Evolutionary conservation across 2,888 invertebrate genomes (phyloP), one percentile per base, ranked within the genome.

Genomic region (Eupsilia transversa): DNA sequence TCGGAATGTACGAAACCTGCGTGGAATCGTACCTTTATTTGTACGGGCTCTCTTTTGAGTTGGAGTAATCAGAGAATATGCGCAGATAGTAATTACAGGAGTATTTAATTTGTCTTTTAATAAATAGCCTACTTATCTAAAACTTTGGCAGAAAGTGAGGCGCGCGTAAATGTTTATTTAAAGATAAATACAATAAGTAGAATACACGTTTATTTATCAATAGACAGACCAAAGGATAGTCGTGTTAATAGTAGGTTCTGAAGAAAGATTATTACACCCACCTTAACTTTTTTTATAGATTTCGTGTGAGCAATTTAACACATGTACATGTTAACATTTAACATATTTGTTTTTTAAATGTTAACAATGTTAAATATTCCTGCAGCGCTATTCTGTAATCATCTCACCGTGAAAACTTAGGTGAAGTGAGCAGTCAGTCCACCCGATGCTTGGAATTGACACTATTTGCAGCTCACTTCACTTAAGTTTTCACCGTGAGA

Each of bases 1-100:
- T 27, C 38, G 63, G 60, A 79, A 79, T 74, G 59, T 72, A 54
- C 43, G 23, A 49, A 69, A 49, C 60, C 41, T 59, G 59, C 71
- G 59, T 43, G 57, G 61, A 82, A 59, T 69, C 61, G 49, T 72
- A 71, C 54, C 72, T 66, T 63, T 72, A 82, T 72, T 79, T 72
- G 68, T 74, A 61, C 52, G 49, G 66, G 65, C 17, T 77, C 23
- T 46, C 54, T 80, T n/a, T n/a, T 65, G n/a, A 49, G n/a, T 57
- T 61, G 30, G 20, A 63, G 56, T 66, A 57, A 63, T 54, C 57
- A 66, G 30, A 63, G 46, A 61, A 23, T 52, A 33, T 33, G n/a
- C 27, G 33, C 12, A 56, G 33, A 14, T 17, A 38, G 6, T 30
- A 30, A 43, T 52, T 20, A 30, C 2, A 68, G 33, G 23, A 49